Conservation (phyloP, 2,797 vertebrate genomes). For the Anolis apletophallus region DNA sequence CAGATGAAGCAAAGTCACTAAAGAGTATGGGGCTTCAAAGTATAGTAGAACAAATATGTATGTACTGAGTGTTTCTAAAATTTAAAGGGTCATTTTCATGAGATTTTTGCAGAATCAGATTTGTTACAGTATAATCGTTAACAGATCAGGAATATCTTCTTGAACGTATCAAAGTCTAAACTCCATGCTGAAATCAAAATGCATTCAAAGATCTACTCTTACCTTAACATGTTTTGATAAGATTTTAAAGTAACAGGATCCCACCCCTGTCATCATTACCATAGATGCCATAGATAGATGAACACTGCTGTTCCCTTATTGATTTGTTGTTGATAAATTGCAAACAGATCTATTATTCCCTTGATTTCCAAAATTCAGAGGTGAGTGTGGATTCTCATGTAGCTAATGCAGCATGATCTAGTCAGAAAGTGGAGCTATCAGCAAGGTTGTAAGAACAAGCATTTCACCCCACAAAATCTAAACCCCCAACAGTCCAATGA, state of each 20-base stretch:
- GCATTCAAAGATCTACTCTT: fast-evolving
- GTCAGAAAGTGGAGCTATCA: not conserved
- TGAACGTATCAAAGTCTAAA: not conserved
- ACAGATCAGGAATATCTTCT: not conserved
- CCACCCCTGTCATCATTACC: not conserved
- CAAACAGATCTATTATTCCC: not conserved
- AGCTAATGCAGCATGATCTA: not conserved
- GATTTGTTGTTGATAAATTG: not conserved
- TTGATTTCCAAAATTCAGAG: not conserved
- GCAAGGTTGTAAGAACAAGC: no score
- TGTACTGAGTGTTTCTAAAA: not conserved
- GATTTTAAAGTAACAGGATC: not conserved
- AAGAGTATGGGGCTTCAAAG: not conserved
- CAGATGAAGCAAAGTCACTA: not conserved
- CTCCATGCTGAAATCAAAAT: not conserved
- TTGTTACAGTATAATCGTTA: not conserved
- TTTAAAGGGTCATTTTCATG: not conserved
- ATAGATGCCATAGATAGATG: not conserved
- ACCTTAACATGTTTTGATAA: not conserved
- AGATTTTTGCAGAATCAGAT: not conserved
- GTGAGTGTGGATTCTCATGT: not conserved
- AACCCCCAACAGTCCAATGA: not conserved
- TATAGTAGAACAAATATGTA: not conserved
- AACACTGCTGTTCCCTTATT: not conserved
- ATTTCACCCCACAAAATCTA: no score